Evolutionary conservation across 1,140 invertebrate genomes (phyloP), one percentile per base, ranked within the genome.

Genomic region (Stratiolaelaps scimitus): DNA sequence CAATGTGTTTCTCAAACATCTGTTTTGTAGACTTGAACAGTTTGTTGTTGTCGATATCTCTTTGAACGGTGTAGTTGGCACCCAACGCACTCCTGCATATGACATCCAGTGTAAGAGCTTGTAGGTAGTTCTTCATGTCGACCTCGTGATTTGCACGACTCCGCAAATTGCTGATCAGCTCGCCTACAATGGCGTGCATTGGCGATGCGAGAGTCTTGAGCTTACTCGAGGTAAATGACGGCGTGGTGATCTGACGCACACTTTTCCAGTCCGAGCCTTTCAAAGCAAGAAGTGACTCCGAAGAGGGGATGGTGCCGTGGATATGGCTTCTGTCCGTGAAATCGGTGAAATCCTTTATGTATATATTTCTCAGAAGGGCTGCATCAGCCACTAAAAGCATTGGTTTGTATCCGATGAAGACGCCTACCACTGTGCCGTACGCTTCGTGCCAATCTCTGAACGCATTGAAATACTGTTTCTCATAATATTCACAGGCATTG

Each of bases 401-500:
- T 5, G 75, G 75, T 60, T 69, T 72, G 19, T 66, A 53, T 1
- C 76, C 76, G 20, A 71, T 53, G 64, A 71, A 78, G 64, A 71
- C 76, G 4, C 76, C 76, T 43, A 74, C 72, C 7, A 75, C 68
- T 47, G 71, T 68, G 1, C 77, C 77, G 69, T 73, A 74, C 34
- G 71, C 66, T 46, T 70, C 47, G 1, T 72, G 65, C 75, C 75
- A 78, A 64, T 73, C 60, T 26, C 26, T 60, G 23, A 60, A 60
- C 13, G 43, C 64, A n/a, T 60, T 26, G 5, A 6, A 26, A 46
- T 17, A 66, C 71, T 74, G 73, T 69, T 72, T 74, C 64, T 66
- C 47, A 45, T 72, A 48, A 15, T 74, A 69, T 6, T 70, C 67
- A 17, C 67, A 56, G 20, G 71, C 67, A 66, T 74, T 76, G 46